These are phyloP conservation scores for Rana temporaria DNA, from an alignment of 2,113 vertebrate genomes.

Conservation along the genomic window DNA sequence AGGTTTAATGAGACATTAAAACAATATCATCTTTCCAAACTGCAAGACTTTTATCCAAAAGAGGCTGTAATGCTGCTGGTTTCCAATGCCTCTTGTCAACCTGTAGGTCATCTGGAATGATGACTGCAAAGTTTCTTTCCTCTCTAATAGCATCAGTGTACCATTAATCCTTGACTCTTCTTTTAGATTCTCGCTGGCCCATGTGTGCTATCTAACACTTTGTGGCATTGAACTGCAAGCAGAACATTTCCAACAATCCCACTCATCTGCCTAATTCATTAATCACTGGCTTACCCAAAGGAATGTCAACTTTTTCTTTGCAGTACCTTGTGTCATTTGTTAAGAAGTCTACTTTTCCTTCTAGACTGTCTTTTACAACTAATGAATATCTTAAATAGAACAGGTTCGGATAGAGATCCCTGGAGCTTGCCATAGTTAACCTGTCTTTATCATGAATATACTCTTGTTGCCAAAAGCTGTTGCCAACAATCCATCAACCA, in stretches of 20 bases:
- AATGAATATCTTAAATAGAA: constrained; percentile 44
- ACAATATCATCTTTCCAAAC: not conserved
- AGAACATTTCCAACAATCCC: constrained; percentile 29
- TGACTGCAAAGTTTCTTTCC: constrained; percentile 30
- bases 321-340: not conserved
- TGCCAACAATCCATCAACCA: constrained; percentile 14
- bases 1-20: not conserved
- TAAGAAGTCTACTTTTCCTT: constrained; percentile 2
- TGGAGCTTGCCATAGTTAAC: constrained; percentile 9
- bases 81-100: constrained; percentile 3
- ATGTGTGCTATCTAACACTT: constrained; percentile 29
- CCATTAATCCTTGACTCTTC: constrained; percentile 34
- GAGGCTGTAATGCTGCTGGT: not conserved
- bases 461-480: not conserved
- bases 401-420: constrained; percentile 2
- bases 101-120: constrained; percentile 37
- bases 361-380: constrained; percentile 25
- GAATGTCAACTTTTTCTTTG: constrained; percentile 32
- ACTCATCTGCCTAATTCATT: constrained; percentile 38
- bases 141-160: not conserved
- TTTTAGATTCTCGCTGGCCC: constrained; percentile 5
- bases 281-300: constrained; percentile 39
- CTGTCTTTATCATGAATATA: constrained; percentile 24
- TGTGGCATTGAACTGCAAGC: constrained; percentile 26
- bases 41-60: not conserved